Base-by-base conservation (phyloP, 2,888 invertebrate genomes). In the Nomada ferruginata region DNA sequence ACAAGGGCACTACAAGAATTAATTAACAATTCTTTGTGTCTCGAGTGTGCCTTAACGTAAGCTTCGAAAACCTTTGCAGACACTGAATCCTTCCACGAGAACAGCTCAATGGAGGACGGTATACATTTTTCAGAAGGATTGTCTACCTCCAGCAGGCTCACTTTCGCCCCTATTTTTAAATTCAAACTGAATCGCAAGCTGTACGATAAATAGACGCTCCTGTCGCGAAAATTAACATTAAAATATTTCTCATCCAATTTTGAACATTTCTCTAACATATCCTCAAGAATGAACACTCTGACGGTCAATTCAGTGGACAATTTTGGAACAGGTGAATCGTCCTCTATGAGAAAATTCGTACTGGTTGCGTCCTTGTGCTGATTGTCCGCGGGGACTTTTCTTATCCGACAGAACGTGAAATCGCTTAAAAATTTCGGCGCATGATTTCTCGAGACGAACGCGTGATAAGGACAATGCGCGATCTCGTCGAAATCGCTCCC, bases 101-200 rank as follows among this genome's bases (percentile, higher is more conserved):
- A 90, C 64, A 96, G 93, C 90, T 95, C 95, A 84, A 95, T 94
- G 29, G 88, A 85, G 5, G 95, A 94, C 57, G 94, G 94, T 0
- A 94, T 94, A 81, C 94, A 93, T 3, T 93, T 92, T 2, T 94
- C 89, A n/a, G 88, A 89, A 69, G 92, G 92, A 36, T 36, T 0
- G 0, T 94, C 93, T 7, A 94, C n/a, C n/a, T 73, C 61, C 44
- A 84, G 77, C 57, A 96, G 91, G 53, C 94, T 93, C 7, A 96
- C 93, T 93, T 95, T 95, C 64, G 94, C 94, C 13, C 96, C 96
- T 79, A 94, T 94, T 57, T 95, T 94, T 78, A 96, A 89, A 84
- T 94, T 94, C 63, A 96, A 94, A 82, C 95, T 94, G 20, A 94
- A 90, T 89, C 95, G 95, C 70, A 96, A 92, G 57, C 94, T 93